Base-by-base conservation (phyloP, 2,113 vertebrate genomes). In the Oreochromis tanganicae region DNA sequence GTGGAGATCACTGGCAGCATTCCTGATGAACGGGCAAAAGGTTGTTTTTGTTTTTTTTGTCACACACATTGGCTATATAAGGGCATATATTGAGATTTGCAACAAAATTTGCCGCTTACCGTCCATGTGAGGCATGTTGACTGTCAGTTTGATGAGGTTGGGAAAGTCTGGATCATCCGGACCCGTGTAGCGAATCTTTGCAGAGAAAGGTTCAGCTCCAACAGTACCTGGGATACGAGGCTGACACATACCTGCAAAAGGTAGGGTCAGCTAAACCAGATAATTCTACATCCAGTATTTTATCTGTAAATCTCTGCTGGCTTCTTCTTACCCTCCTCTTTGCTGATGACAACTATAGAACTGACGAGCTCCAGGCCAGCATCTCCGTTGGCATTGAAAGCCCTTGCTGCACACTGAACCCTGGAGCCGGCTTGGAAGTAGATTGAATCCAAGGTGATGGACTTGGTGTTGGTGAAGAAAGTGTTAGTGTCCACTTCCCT, bases 1-100 rank as follows among this genome's bases (percentile, higher is more conserved):
- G 97, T 97, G 87, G 97, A 97, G 91, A 97, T 96, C 50, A 97
- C 97, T 3, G 97, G 97, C 52, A 98, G 85, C 97, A 98, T 98
- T 81, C 97, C 97, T 97, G 91, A 56, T 13, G n/a, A 54, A 24
- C 21, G 17, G 55, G 17, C 61, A 34, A 68, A 43, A 63, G 3
- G 10, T 4, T 66, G 17, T 17, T 80, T 12, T 63, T n/a, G 5
- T 0, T 0, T 5, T 66, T 66, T 8, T 38, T 68, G 63, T 24
- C 43, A 75, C 29, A 10, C 2, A 16, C 24, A 13, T 38, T 57
- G 38, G 41, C 3, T 38, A 17, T 54, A 59, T 63, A 6, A 63
- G 12, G 11, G 4, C 9, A 27, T 27, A n/a, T 57, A 50, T 8
- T 5, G 48, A 41, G 24, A 7, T n/a, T 19, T 82, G 32, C 19